Evolutionary conservation across 2,797 vertebrate species (phyloP).

Genomic region (Peromyscus nudipes): DNA sequence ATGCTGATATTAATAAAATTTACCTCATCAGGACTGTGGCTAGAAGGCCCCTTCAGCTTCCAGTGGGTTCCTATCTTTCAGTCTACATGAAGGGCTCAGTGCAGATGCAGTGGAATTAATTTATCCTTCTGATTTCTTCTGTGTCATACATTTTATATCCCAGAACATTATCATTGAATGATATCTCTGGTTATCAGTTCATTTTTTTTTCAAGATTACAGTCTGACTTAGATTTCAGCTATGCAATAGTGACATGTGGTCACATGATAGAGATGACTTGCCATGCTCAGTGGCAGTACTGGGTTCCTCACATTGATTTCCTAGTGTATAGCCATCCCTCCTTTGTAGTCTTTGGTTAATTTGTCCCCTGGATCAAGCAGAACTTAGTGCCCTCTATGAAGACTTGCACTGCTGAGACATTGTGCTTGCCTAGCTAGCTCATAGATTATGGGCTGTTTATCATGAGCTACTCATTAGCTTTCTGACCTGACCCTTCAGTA

Average conservation of each 20-base stretch:
- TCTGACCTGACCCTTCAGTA: slow-evolving; percentile 13
- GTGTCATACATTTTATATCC: slow-evolving; percentile 27
- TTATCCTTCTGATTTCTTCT: slow-evolving; percentile 12
- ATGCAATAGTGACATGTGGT: not conserved
- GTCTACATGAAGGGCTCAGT: not conserved
- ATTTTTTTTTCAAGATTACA: slow-evolving; percentile 35
- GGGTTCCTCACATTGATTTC: not conserved
- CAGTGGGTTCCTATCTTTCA: not conserved
- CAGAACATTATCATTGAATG: not conserved
- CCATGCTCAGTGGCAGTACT: not conserved
- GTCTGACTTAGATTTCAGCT: slow-evolving; percentile 9
- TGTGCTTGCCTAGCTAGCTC: slow-evolving; percentile 25
- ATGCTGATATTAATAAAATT: not conserved
- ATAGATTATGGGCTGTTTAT: not conserved
- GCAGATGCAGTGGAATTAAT: not conserved
- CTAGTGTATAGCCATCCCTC: not conserved
- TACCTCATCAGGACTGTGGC: not conserved
- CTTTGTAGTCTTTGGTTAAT: not conserved
- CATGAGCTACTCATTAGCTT: slow-evolving; percentile 18
- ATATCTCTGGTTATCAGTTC: not conserved
- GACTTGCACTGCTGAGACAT: slow-evolving; percentile 38
- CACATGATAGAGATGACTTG: not conserved
- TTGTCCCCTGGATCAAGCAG: not conserved
- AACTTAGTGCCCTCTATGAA: not conserved
- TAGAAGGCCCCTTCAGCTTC: not conserved